Percentiles rank a stretch among this genome's conserved stretches.
phyloP scores from a whole-genome alignment of 1,140 invertebrate genomes.

The Lepidurus arcticus region DNA sequence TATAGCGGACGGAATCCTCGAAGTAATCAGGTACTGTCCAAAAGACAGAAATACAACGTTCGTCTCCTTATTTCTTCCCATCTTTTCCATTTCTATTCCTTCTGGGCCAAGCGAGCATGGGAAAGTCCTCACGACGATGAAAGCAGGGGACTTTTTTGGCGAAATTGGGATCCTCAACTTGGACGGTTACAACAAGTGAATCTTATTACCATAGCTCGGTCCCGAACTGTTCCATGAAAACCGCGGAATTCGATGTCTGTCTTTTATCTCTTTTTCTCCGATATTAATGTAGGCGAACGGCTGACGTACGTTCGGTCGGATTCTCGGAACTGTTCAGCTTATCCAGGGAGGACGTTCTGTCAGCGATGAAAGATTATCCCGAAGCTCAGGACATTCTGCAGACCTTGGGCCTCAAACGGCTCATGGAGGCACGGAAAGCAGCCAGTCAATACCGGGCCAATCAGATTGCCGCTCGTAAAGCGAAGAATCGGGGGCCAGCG shows the following conservation, averaged over 20 bases:
- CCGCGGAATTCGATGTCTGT: conserved; percentile 30
- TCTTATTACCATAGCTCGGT: background rate
- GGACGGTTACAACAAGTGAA: conserved; percentile 88
- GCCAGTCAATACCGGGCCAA: conserved; percentile 37
- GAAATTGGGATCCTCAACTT: conserved; percentile 95
- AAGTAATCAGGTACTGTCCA: conserved; percentile 67
- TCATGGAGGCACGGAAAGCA: conserved; percentile 69
- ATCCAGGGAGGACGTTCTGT: conserved; percentile 87
- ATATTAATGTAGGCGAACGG: conserved; percentile 66
- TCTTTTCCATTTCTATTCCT: background rate
- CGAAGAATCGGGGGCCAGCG: background rate
- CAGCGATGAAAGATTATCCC: conserved; percentile 93
- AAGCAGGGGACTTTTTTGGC: conserved; percentile 94
- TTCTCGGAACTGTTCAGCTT: conserved; percentile 93
- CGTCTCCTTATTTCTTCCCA: background rate
- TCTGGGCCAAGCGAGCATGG: conserved; percentile 68
- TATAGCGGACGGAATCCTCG: conserved; percentile 91
- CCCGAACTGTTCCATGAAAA: background rate
- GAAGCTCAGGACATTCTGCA: conserved; percentile 78
- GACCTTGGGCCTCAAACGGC: conserved; percentile 71
- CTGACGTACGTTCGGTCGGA: conserved; percentile 89
- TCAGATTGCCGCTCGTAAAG: conserved; percentile 27
- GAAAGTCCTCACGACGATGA: conserved; percentile 89
- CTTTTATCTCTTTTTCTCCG: conserved; percentile 28
- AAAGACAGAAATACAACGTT: conserved; percentile 1